These are phyloP conservation scores for Spisula subtruncata DNA, from an alignment of 2,888 invertebrate genomes.

Conservation along the genomic window DNA sequence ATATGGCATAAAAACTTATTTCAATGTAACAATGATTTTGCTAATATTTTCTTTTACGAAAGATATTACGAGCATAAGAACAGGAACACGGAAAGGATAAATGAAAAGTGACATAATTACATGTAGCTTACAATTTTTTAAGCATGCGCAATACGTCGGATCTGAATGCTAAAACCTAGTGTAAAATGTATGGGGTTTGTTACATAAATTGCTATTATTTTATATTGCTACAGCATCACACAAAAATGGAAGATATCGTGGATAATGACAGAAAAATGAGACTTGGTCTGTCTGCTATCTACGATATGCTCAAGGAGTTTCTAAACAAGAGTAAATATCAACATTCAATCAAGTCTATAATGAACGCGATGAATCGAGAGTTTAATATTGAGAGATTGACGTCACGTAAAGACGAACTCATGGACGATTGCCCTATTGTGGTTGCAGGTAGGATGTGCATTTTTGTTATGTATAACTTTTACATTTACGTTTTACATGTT, in stretches of 20 bases:
- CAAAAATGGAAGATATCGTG: slow-evolving; percentile 72
- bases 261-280: slow-evolving; percentile 70
- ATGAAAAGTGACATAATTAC: too few relatives aligned
- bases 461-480: too few relatives aligned
- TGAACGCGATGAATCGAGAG: slow-evolving; percentile 63
- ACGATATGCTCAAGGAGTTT: slow-evolving; percentile 65
- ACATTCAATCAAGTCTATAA: slow-evolving; percentile 55
- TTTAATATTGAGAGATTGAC: slow-evolving; percentile 47
- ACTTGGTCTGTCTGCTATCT: slow-evolving; percentile 68
- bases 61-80: too few relatives aligned
- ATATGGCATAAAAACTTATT: too few relatives aligned
- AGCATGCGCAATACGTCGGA: too few relatives aligned
- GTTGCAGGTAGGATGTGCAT: slow-evolving; percentile 71
- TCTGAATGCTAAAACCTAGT: too few relatives aligned
- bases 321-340: slow-evolving; percentile 45
- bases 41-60: too few relatives aligned
- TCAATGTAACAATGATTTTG: too few relatives aligned
- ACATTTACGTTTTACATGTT: neutral
- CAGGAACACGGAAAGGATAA: too few relatives aligned
- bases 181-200: too few relatives aligned
- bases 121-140: too few relatives aligned
- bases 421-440: slow-evolving; percentile 76
- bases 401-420: slow-evolving; percentile 60
- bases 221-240: slow-evolving; percentile 49
- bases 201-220: too few relatives aligned